These are phyloP conservation scores for Amaurobius ferox DNA, from an alignment of 2,888 invertebrate genomes.

Conservation along the genomic window DNA sequence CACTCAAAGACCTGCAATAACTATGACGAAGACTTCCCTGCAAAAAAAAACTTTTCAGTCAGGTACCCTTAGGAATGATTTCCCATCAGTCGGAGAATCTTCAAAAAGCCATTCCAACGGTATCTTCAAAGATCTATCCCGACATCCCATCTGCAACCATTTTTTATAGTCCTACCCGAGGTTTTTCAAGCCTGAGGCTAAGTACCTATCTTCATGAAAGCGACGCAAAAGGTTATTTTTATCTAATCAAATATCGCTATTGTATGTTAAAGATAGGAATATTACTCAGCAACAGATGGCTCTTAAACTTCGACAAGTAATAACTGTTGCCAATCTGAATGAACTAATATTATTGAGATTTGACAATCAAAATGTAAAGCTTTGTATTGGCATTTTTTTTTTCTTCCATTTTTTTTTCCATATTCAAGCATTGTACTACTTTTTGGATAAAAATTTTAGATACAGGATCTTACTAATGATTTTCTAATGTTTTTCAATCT, in stretches of 20 bases:
- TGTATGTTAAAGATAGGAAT: constrained; percentile 24
- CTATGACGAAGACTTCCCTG: not conserved
- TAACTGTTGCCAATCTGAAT: constrained; percentile 40
- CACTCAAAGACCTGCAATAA: not conserved
- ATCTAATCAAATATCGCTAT: constrained; percentile 17
- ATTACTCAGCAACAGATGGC: constrained; percentile 55
- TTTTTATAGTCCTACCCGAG: not conserved
- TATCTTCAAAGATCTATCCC: not conserved
- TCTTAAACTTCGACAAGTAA: constrained; percentile 26
- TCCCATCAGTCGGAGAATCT: not conserved
- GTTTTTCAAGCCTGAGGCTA: not conserved
- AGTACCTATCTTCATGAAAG: constrained; percentile 18
- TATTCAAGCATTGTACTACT: no score
- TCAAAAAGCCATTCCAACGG: not conserved
- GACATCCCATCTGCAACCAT: not conserved
- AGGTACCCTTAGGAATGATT: not conserved
- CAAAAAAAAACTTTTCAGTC: not conserved
- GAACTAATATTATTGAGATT: constrained; percentile 13
- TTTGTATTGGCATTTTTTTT: no score
- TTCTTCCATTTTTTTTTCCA: no score
- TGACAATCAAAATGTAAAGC: not conserved
- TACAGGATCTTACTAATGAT: no score
- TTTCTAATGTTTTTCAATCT: no score
- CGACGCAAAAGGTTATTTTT: constrained; percentile 19
- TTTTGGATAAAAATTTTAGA: no score